Base-by-base conservation (phyloP, 2,797 vertebrate species). In the Chelidonichthys spinosus region DNA sequence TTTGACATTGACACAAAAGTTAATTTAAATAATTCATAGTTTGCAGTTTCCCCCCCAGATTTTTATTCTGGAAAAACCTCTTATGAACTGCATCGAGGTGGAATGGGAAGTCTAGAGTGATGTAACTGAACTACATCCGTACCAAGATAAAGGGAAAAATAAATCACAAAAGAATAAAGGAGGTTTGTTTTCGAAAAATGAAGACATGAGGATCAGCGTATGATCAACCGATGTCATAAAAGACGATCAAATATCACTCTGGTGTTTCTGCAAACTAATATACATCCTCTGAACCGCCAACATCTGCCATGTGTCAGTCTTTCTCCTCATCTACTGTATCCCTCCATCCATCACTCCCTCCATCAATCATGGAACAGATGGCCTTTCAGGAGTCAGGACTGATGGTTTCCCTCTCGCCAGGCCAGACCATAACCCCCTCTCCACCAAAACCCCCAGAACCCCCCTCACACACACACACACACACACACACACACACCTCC, bases 301-400 rank as follows among this genome's bases (percentile, higher is more conserved):
- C 37, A 74, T 82, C 77, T 69, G 67, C 81, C 73, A 63, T 76
- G 61, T 68, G 79, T 81, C 73, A 61, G 55, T 59, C 59, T 11
- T 53, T 76, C 76, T 46, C 49, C 72, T 58, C 69, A 71, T 70
- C 77, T 79, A 91, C 90, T 89, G 87, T 89, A 89, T 83, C 56
- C 71, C 60, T 81, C 74, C 78, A 68, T 78, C 90, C 89, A 90
- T 92, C 91, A 87, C 69, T 85, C 83, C 65, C n/a, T 85, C 86
- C 91, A 94, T 95, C 93, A 90, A 92, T 95, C 94, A 95, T 61
- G 76, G 78, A 92, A 89, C 93, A 94, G 93, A 95, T 95, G 93
- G 92, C 84, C 88, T 91, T 90, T 94, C 90, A 94, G 92, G 86
- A 83, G 85, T 74, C 90, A 92, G 82, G 83, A 82, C 91, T 86